phyloP scores from a whole-genome alignment of 2,113 vertebrate species.

The Malurus melanocephalus region DNA sequence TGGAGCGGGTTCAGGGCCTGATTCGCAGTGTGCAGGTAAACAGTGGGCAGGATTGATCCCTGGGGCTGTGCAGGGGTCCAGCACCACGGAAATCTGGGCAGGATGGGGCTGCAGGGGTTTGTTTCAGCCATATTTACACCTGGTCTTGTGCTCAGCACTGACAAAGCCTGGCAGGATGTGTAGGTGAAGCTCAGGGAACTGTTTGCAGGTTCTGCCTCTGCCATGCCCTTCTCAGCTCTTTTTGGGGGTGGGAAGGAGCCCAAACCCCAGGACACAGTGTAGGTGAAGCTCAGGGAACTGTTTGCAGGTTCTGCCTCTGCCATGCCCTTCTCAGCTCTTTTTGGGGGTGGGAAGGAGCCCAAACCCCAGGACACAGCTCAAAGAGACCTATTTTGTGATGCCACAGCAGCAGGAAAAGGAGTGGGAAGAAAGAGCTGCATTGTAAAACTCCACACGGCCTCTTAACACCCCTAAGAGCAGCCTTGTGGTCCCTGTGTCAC shows the following conservation, averaged over 20 bases:
- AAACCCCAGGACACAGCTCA: neutral
- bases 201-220: neutral
- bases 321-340: neutral
- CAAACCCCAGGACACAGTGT: neutral
- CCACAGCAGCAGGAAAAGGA: neutral
- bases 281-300: neutral
- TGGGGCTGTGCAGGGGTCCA: neutral
- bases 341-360: neutral
- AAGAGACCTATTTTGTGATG: neutral
- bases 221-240: neutral
- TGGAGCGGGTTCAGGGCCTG: slow-evolving; percentile 38
- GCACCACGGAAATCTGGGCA: neutral
- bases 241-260: neutral
- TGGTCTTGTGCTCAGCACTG: accelerated
- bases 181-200: neutral
- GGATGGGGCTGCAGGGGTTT: neutral
- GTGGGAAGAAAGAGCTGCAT: neutral
- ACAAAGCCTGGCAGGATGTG: neutral
- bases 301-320: neutral
- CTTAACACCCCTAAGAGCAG: neutral
- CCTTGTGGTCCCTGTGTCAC: neutral
- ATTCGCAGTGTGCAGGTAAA: neutral
- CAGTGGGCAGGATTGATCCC: neutral
- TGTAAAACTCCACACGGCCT: neutral
- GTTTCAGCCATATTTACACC: neutral